phyloP scores from a whole-genome alignment of 2,888 invertebrate species.

The Clanis bilineata region DNA sequence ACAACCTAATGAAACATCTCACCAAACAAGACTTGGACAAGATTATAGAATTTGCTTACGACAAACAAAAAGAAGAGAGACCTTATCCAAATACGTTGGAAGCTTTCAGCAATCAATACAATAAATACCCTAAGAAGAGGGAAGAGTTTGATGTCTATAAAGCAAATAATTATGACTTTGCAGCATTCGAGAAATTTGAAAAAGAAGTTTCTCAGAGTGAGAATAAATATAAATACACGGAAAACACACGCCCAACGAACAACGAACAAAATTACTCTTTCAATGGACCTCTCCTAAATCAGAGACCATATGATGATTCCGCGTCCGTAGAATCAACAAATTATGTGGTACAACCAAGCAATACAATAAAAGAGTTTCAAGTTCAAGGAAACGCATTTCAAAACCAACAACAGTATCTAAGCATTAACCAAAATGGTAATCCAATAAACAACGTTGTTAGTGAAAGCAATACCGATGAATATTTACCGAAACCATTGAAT shows the following conservation, averaged over 20 bases:
- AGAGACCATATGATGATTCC: slow-evolving; percentile 18
- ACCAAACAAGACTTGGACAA: slow-evolving; percentile 69
- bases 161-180: slow-evolving; percentile 18
- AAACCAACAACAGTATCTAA: slow-evolving; percentile 27
- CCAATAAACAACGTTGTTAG: slow-evolving; percentile 5
- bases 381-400: slow-evolving; percentile 34
- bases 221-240: slow-evolving; percentile 27
- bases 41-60: slow-evolving; percentile 57
- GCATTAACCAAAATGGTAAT: slow-evolving; percentile 20
- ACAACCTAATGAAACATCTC: slow-evolving; percentile 62
- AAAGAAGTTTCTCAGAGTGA: slow-evolving; percentile 17
- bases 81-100: neutral
- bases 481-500: slow-evolving; percentile 57
- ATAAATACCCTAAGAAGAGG: slow-evolving; percentile 10
- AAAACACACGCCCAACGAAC: slow-evolving; percentile 25
- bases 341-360: slow-evolving; percentile 18
- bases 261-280: slow-evolving; percentile 24
- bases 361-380: slow-evolving; percentile 27
- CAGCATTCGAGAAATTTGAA: slow-evolving; percentile 2
- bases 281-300: slow-evolving; percentile 15
- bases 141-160: slow-evolving; percentile 18
- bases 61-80: slow-evolving; percentile 15
- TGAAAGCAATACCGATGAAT: slow-evolving; percentile 31
- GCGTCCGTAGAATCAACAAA: slow-evolving; percentile 14
- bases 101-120: slow-evolving; percentile 19